Percentiles rank a stretch among this genome's conserved stretches.
Conservation (phyloP, 2,113 vertebrate genomes). For the Syngnathoides biaculeatus region DNA sequence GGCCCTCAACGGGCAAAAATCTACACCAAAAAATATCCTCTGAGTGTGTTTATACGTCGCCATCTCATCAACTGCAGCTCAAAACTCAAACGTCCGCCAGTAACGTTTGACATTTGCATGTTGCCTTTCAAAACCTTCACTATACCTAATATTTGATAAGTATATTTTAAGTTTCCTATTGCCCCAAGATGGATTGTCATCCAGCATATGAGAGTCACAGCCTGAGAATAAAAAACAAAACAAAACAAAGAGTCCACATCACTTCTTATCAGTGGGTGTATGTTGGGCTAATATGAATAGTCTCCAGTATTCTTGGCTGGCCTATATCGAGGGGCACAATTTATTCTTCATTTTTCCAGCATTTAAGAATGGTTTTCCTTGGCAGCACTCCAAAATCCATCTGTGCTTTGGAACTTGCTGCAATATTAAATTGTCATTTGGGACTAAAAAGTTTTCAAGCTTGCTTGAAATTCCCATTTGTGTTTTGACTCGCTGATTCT, state of each 20-base stretch:
- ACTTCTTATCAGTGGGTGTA: conserved; percentile 3
- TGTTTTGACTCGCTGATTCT: conserved; percentile 22
- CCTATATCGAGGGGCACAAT: conserved; percentile 12
- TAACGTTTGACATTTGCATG: no score
- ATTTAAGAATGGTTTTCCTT: conserved; percentile 35
- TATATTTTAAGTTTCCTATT: not conserved
- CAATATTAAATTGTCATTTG: conserved; percentile 17
- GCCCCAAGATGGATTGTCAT: not conserved
- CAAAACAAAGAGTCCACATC: not conserved
- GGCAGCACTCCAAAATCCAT: conserved; percentile 24
- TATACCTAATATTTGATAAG: no score
- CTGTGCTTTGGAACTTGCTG: conserved; percentile 13
- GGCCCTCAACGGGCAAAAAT: not conserved
- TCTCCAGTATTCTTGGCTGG: conserved; percentile 29
- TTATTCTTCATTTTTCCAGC: conserved; percentile 19
- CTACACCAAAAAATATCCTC: not conserved
- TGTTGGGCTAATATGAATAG: conserved; percentile 31
- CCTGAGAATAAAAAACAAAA: not conserved
- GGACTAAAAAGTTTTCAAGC: conserved; percentile 6
- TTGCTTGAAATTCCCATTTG: conserved; percentile 16
- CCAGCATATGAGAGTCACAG: not conserved
- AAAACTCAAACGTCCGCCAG: no score
- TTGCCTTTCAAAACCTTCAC: no score
- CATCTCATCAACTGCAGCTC: no score
- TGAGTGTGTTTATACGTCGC: no score